A percentile compares a stretch with the other conserved stretches of the same genome.
Evolutionary conservation across 2,113 vertebrate species (phyloP).

Genomic region (Leucopsar rothschildi): DNA sequence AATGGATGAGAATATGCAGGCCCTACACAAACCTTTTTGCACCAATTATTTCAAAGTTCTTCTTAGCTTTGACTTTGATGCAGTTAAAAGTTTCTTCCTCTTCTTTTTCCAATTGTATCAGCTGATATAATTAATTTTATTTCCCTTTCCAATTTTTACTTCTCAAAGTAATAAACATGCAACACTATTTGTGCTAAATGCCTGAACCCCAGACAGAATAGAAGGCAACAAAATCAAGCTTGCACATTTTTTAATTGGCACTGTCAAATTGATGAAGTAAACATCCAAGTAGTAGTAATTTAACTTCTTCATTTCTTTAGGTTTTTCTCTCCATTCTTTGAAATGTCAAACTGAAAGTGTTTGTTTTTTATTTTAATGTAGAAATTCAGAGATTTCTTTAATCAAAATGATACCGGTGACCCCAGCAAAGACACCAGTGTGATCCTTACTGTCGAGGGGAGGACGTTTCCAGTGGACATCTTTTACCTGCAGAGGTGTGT

Average conservation of each 20-base stretch:
- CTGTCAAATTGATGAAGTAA: neutral
- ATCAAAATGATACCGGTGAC: constrained; percentile 90
- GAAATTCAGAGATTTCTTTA: constrained; percentile 98
- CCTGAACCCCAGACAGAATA: neutral
- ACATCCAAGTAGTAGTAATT: neutral
- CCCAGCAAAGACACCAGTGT: constrained; percentile 92
- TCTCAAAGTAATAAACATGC: neutral
- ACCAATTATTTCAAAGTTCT: neutral
- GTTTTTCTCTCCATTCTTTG: neutral
- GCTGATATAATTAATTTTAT: neutral
- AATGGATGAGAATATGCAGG: neutral
- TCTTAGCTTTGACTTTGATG: neutral
- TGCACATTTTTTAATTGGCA: neutral
- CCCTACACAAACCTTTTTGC: neutral
- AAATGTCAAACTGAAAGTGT: neutral
- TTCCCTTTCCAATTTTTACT: neutral
- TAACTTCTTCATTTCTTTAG: neutral
- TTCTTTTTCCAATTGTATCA: neutral
- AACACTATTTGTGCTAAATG: neutral
- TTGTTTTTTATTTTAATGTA: constrained; percentile 53
- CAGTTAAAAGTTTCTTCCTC: neutral
- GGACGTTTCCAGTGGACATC: constrained; percentile 92
- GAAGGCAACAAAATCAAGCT: neutral
- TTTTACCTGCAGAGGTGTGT: constrained; percentile 95
- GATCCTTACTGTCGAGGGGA: constrained; percentile 92